Conservation (phyloP, 2,888 invertebrate species). For the Harpagoxenus sublaevis region DNA sequence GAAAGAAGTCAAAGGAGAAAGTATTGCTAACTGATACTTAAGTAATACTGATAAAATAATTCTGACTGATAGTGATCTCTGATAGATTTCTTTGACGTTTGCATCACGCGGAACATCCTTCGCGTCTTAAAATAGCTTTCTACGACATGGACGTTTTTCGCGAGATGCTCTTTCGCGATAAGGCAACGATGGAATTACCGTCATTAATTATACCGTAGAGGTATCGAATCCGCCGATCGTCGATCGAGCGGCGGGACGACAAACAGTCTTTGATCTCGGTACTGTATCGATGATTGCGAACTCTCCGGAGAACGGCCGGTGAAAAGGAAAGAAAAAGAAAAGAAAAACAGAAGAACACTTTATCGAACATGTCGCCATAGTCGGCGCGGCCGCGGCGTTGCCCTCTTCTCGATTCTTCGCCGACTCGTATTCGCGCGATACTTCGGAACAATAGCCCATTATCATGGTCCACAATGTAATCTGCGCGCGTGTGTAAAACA, state of each 20-base stretch:
- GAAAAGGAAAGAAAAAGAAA: neutral
- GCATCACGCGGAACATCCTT: neutral
- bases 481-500: slow-evolving; percentile 27
- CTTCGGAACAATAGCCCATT: slow-evolving; percentile 49
- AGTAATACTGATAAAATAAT: neutral
- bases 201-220: slow-evolving; percentile 26
- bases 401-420: slow-evolving; percentile 19
- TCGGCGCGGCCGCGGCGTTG: slow-evolving; percentile 6
- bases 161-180: neutral
- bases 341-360: slow-evolving; percentile 5
- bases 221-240: slow-evolving; percentile 16
- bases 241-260: slow-evolving; percentile 31
- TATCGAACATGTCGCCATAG: slow-evolving; percentile 41
- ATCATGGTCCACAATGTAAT: slow-evolving; percentile 50
- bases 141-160: neutral
- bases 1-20: neutral
- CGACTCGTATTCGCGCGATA: slow-evolving; percentile 22
- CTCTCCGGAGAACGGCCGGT: neutral
- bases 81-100: neutral
- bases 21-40: neutral
- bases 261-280: slow-evolving; percentile 15
- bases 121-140: slow-evolving; percentile 13
- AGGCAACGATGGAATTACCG: neutral
- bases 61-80: neutral
- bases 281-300: slow-evolving; percentile 21